phyloP scores from a whole-genome alignment of 2,797 vertebrate genomes.

The Pygocentrus nattereri region DNA sequence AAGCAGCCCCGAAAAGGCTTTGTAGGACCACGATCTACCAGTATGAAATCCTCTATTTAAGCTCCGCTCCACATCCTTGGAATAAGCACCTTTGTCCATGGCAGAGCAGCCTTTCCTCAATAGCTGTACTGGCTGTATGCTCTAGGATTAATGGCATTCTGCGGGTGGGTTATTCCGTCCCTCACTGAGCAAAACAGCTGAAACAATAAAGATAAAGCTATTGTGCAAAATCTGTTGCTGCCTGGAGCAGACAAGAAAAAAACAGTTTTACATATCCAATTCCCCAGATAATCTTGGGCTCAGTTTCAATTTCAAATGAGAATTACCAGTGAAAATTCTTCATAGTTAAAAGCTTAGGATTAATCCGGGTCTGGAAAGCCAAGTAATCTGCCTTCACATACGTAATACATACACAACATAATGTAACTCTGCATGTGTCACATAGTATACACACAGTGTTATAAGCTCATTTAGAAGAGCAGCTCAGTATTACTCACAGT shows the following conservation, averaged over 20 bases:
- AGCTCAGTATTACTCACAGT: neutral
- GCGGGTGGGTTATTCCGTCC: neutral
- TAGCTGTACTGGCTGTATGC: neutral
- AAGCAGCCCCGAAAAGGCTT: neutral
- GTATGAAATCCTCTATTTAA: neutral
- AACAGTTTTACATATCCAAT: neutral
- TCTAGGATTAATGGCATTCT: neutral
- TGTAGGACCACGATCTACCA: neutral
- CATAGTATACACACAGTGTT: neutral
- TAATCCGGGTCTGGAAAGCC: no score
- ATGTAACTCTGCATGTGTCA: no score
- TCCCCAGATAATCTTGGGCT: no score
- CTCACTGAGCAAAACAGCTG: neutral
- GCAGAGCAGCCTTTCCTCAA: neutral
- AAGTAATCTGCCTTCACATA: neutral
- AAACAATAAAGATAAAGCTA: neutral
- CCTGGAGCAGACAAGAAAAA: neutral
- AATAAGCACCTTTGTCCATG: slow-evolving; percentile 20
- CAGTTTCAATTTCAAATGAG: no score
- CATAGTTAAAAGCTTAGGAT: no score
- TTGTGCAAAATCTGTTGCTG: neutral
- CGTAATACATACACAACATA: neutral
- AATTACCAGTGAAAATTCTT: no score
- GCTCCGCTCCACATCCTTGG: neutral
- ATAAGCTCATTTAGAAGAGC: neutral